Conservation (phyloP, 2,888 invertebrate species). For the Parnassius orleans region DNA sequence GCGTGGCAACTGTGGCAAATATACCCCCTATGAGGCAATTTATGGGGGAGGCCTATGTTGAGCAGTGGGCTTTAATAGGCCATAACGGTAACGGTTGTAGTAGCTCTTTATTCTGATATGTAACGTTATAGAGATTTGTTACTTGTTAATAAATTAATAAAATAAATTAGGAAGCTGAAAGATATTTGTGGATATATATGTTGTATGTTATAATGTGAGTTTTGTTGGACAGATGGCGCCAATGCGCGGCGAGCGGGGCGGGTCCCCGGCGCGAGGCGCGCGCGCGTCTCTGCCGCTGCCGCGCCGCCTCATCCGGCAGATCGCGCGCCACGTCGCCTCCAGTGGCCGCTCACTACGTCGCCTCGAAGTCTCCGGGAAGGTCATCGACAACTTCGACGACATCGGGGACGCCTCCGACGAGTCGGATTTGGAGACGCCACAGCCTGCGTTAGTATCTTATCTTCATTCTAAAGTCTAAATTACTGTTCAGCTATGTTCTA, state of each 20-base stretch:
- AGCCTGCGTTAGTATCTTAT: slow-evolving; percentile 63
- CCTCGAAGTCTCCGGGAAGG: slow-evolving; percentile 72
- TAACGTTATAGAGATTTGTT: no score
- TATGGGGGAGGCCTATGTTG: no score
- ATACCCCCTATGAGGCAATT: no score
- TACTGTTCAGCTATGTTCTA: no score
- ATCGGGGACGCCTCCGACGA: slow-evolving; percentile 70
- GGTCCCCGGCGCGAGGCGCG: slow-evolving; percentile 74
- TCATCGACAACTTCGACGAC: slow-evolving; percentile 78
- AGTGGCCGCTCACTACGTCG: slow-evolving; percentile 75
- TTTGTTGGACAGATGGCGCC: slow-evolving; percentile 65
- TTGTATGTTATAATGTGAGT: not conserved
- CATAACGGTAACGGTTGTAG: no score
- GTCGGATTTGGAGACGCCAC: slow-evolving; percentile 66
- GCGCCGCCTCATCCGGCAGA: slow-evolving; percentile 72
- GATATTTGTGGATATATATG: no score
- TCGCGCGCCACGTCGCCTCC: slow-evolving; percentile 75
- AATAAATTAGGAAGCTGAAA: no score
- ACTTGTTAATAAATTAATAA: no score
- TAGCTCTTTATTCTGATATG: no score
- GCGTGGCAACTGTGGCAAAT: no score
- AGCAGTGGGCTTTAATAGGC: no score
- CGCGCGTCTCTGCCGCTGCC: slow-evolving; percentile 74
- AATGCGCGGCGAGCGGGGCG: slow-evolving; percentile 76
- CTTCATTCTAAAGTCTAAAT: not conserved